Evolutionary conservation across 2,797 vertebrate genomes (phyloP), one percentile per base, ranked within the genome.

Genomic region (Smutsia gigantea): DNA sequence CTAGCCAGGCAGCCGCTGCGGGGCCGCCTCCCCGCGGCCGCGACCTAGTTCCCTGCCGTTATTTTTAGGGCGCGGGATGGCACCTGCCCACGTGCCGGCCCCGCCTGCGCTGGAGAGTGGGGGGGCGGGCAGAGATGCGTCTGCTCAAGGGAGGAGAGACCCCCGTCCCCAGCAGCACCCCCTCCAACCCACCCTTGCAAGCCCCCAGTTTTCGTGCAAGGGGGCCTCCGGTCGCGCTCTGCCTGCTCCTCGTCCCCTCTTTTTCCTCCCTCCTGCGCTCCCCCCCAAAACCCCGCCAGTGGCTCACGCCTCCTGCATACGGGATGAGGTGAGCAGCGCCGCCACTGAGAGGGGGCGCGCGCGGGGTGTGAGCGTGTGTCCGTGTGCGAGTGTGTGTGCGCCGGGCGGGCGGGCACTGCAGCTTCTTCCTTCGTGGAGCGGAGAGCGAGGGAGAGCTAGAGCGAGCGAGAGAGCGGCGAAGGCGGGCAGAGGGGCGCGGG

Each of bases 261-360:
- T 63, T 83, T 93, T 68, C 87, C 90, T 86, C 91, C 90, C 96
- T 69, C 66, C 51, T 27, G 31, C 90, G 37, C 87, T 83, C 90
- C 85, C 91, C 61, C 64, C 85, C 72, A 84, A 94, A 97, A 93
- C 93, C 97, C 96, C 97, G 97, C 97, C 98, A 96, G 97, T 97
- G 97, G 98, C 97, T 98, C 98, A 98, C 98, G 98, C 98, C 98
- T 99, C 97, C 98, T 98, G 99, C 99, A 99, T 99, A 99, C 99
- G 99, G 98, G 99, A 99, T 99, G 99, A 99, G 99, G 98, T 98
- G 98, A 98, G 98, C 99, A 98, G 98, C 99, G 98, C 98, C 97
- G 97, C 98, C 97, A 98, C 98, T 92, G 97, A 97, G 97, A 97
- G 97, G 96, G 94, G 98, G 97, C 97, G 96, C 97, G 97, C 98